Base-by-base conservation (phyloP, 1,140 invertebrate species). In the Copidosoma floridanum region DNA sequence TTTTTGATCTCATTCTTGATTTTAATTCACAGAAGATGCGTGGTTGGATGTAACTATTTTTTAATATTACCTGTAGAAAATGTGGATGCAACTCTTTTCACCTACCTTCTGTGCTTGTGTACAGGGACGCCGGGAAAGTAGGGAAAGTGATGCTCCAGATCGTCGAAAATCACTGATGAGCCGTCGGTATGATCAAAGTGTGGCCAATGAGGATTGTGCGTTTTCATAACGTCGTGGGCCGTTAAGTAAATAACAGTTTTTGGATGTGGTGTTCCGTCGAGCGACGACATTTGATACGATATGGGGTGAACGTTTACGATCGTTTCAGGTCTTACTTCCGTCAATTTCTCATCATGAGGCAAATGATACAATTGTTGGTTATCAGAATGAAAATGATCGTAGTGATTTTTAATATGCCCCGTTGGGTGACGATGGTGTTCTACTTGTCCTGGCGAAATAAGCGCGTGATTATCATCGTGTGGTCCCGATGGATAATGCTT, bases 161-260 rank as follows among this genome's bases (percentile, higher is more conserved):
- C 1, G 5, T 57, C 27, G 16, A 29, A 43, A 8, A 56, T 8
- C 24, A 68, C 8, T 67, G 47, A 52, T 73, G n/a, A n/a, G n/a
- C n/a, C n/a, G n/a, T n/a, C n/a, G n/a, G n/a, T n/a, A n/a, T n/a
- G n/a, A n/a, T n/a, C n/a, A n/a, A n/a, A n/a, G n/a, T n/a, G n/a
- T n/a, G n/a, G n/a, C n/a, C n/a, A 71, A 20, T 70, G 73, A 26
- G 66, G 66, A 23, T 71, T 70, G 43, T 62, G 62, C 10, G 57
- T 66, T 11, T 64, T 62, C 21, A 60, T 62, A 0, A 65, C 61
- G 32, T 75, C 69, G 14, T 74, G 71, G 10, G 67, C 59, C 2
- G 62, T 57, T 0, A 74, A 26, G 29, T 70, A 69, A 37, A 75
- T 32, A 2, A 74, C 32, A 2, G 68, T 66, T 8, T 66, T 65